Evolutionary conservation across 1,140 invertebrate species (phyloP).

Genomic region (Ceratosolen fusciceps): DNA sequence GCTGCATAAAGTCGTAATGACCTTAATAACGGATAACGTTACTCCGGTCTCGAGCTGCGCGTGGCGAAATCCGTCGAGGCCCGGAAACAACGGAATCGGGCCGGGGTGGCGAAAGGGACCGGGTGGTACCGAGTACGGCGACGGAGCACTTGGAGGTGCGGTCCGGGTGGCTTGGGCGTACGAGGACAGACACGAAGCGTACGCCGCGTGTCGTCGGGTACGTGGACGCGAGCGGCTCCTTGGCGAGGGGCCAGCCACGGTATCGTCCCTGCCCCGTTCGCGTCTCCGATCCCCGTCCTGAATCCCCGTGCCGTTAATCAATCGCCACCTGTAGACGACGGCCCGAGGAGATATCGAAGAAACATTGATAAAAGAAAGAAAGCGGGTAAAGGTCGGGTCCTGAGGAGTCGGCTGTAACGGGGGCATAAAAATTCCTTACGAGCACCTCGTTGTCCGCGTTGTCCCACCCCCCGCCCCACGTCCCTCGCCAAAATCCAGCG

Average conservation of each 20-base stretch:
- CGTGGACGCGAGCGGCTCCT: background rate
- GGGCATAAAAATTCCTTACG: conserved; percentile 25
- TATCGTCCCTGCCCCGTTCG: too few species aligned
- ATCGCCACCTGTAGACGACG: background rate
- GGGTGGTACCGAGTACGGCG: too few species aligned
- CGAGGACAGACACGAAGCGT: background rate
- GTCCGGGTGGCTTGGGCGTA: background rate
- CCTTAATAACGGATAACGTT: background rate
- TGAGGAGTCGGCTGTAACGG: background rate
- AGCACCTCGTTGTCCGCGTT: background rate
- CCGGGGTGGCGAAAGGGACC: background rate
- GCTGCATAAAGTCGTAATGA: background rate
- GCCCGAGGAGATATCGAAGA: background rate
- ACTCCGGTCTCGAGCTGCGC: background rate
- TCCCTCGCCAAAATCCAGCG: too few species aligned
- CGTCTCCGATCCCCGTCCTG: background rate
- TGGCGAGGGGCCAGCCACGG: too few species aligned
- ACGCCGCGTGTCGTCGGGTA: background rate
- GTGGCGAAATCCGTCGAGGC: background rate
- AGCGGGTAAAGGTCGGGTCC: background rate
- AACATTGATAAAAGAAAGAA: background rate
- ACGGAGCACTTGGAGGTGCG: background rate
- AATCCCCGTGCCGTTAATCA: conserved; percentile 16
- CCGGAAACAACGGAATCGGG: background rate
- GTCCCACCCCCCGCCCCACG: too few species aligned